These are phyloP conservation scores for Drosophila sulfurigaster DNA, from an alignment of 1,140 invertebrate genomes.

Conservation along the genomic window DNA sequence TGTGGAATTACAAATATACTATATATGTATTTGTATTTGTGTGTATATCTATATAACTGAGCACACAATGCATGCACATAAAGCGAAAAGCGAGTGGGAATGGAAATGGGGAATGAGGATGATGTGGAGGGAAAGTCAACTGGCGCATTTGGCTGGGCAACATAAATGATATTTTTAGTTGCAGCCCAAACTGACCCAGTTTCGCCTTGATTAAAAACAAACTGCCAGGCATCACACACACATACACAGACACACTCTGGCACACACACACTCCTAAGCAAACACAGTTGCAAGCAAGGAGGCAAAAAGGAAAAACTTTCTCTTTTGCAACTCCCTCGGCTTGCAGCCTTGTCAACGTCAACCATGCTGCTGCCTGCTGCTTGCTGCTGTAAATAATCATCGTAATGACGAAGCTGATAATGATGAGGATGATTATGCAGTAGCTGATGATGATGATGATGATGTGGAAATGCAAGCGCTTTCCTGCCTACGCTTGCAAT, in stretches of 20 bases:
- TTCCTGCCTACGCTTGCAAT: constrained; percentile 36
- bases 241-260: constrained; percentile 21
- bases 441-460: constrained; percentile 4
- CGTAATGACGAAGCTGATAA: constrained; percentile 7
- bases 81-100: constrained; percentile 33
- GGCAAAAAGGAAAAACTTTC: constrained; percentile 54
- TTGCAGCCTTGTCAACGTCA: constrained; percentile 51
- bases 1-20: constrained; percentile 34
- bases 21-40: background rate
- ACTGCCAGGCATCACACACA: constrained; percentile 61
- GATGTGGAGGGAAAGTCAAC: constrained; percentile 67
- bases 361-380: background rate
- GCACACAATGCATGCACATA: constrained; percentile 45
- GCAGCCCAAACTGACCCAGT: constrained; percentile 79
- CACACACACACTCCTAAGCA: constrained; percentile 48
- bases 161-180: constrained; percentile 83
- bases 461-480: constrained; percentile 30
- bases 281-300: constrained; percentile 49
- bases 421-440: constrained; percentile 18
- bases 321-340: constrained; percentile 59
- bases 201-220: constrained; percentile 82
- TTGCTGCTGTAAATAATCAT: constrained; percentile 19
- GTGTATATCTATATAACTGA: constrained; percentile 25
- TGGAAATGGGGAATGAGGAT: background rate
- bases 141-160: constrained; percentile 66